Conservation (phyloP, 2,113 vertebrate species). For the Ahaetulla prasina region DNA sequence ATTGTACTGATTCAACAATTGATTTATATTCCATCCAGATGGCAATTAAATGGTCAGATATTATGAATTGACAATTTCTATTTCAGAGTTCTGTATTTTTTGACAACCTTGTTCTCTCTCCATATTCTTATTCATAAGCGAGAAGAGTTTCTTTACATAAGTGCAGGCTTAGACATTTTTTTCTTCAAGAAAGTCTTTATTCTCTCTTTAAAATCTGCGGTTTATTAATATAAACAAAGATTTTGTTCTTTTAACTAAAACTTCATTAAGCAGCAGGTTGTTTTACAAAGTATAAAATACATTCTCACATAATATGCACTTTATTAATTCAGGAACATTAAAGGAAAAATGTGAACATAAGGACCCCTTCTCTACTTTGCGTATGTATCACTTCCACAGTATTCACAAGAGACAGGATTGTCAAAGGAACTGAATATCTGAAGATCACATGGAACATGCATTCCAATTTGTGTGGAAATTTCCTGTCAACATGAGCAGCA, state of each 20-base stretch:
- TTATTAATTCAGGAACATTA: background rate
- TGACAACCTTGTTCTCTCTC: background rate
- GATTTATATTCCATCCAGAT: conserved; percentile 30
- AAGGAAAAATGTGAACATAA: background rate
- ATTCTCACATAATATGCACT: fast-evolving
- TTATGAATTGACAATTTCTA: background rate
- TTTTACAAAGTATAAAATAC: background rate
- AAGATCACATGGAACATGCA: background rate
- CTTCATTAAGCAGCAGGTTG: background rate
- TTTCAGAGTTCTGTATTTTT: fast-evolving
- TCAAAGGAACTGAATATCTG: background rate
- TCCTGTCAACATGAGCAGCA: fast-evolving
- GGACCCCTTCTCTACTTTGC: background rate
- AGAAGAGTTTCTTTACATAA: background rate
- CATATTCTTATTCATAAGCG: background rate
- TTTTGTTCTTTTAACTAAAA: background rate
- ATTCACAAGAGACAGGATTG: background rate
- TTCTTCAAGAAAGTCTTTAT: background rate
- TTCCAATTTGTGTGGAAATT: fast-evolving
- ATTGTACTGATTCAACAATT: conserved; percentile 24
- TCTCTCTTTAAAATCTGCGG: background rate
- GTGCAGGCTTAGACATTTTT: background rate
- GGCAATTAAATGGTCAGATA: conserved; percentile 12
- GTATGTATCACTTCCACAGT: background rate
- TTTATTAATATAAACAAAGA: fast-evolving